Percentiles rank a stretch among this genome's conserved stretches.
Evolutionary conservation across 2,888 invertebrate species (phyloP).

Genomic region (Acronicta leporina): DNA sequence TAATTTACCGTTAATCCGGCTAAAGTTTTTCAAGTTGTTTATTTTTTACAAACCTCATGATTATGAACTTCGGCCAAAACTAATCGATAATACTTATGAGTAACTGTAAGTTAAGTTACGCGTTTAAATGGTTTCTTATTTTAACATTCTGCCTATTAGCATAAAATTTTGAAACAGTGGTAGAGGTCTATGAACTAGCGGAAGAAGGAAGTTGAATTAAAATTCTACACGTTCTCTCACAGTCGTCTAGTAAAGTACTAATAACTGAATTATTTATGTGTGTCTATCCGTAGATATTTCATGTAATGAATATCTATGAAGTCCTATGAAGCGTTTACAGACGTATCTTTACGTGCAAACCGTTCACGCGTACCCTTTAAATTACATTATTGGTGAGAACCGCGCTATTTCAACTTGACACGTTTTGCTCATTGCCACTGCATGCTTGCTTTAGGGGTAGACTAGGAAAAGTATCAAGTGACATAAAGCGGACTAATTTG

Average conservation of each 20-base stretch:
- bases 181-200: conserved; percentile 58
- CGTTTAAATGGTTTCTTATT: not conserved
- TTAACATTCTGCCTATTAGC: conserved; percentile 35
- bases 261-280: conserved; percentile 57
- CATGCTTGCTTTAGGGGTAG: not conserved
- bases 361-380: conserved; percentile 26
- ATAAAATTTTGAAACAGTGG: conserved; percentile 42
- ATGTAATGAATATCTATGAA: conserved; percentile 56
- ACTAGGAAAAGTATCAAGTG: conserved; percentile 39
- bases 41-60: conserved; percentile 2
- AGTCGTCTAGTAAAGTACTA: conserved; percentile 39
- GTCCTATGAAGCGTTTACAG: conserved; percentile 26
- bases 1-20: conserved; percentile 43
- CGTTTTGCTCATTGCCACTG: conserved; percentile 23
- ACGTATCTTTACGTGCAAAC: no score
- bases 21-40: conserved; percentile 21
- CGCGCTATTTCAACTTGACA: conserved; percentile 35
- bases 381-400: conserved; percentile 31
- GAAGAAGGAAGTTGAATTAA: conserved; percentile 59
- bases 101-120: conserved; percentile 21
- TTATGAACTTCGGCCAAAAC: conserved; percentile 14
- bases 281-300: conserved; percentile 46
- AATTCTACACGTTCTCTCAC: conserved; percentile 47
- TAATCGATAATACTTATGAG: conserved; percentile 1
- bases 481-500: conserved; percentile 35